Base-by-base conservation (phyloP, 2,888 invertebrate species). In the Apocheima hispidaria region DNA sequence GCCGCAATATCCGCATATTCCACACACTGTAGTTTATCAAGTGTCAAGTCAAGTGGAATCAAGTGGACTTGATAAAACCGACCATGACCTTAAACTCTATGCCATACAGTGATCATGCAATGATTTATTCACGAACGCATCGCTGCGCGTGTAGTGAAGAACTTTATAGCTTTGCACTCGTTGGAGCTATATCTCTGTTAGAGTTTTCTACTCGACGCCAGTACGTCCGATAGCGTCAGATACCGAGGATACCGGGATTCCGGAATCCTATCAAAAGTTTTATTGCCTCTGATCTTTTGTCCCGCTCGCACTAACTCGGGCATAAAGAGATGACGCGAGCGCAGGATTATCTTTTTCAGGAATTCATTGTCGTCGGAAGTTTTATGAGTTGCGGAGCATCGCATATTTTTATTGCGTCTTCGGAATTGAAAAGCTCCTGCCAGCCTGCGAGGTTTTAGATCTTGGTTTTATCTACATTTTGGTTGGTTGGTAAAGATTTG, bases 381-480 rank as follows among this genome's bases (percentile, higher is more conserved):
- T 92, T 92, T 92, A 91, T 87, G 87, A 79, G 79, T 82, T 77
- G 82, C 78, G 81, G 82, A 84, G 83, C 82, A 82, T 88, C 81
- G 86, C 89, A 92, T 92, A 92, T 91, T 91, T 92, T 92, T 92
- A 92, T 88, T 90, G 86, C 87, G 77, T 87, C 83, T 83, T 46
- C 56, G 61, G 82, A 83, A 88, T 89, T 88, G 87, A 88, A 87
- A 87, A 84, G 84, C 81, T 83, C 66, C 74, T 71, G 75, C 69
- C 70, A 69, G 44, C 38, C 70, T 65, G 73, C 67, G 66, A 54
- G 70, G 74, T 72, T 76, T 67, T 60, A 26, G 28, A 12, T 40
- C 28, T 51, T 23, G 12, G 69, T 70, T 71, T 16, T 36, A 59
- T 61, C 53, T 44, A 53, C 56, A 60, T 61, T 65, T 62, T 30